Base-by-base conservation (phyloP, 1,140 invertebrate species). In the Zaprionus kolodkinae region DNA sequence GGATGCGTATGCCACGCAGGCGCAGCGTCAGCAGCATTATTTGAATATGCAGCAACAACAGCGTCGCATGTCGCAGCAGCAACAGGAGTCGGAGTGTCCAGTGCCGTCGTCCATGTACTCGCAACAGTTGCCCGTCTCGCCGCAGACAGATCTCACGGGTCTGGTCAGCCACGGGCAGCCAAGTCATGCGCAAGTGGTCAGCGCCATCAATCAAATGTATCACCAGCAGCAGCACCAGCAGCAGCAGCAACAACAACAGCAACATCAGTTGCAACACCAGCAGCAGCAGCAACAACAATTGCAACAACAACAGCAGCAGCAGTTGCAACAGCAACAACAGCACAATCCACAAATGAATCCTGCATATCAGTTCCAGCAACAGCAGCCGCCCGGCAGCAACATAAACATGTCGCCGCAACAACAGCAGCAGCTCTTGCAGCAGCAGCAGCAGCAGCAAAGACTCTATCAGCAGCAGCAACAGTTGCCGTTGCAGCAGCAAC, bases 71-170 rank as follows among this genome's bases (percentile, higher is more conserved):
- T 88, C 89, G 13, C 81, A 90, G 76, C 69, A 84, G 68, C 74
- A 72, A 13, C 71, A 76, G 27, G 80, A 92, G 33, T 72, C 85
- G 0, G 91, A 92, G 17, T 92, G 86, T 57, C 81, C 84, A 0
- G 81, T 92, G 56, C 91, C 87, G 5, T 87, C 85, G 50, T 87
- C 90, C 15, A 91, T 91, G 86, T 91, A 92, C 73, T 88, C 91
- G 62, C 91, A 92, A 56, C 89, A 91, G 72, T 54, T 88, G 69
- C 91, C 88, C 54, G 84, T 92, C 25, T 88, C 91, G 9, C 91
- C 91, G 56, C 91, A 92, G 76, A 91, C 91, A 12, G 91, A 92
- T 65, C 79, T 92, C n/a, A 82, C 86, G 1, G 70, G 76, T 0
- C 48, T 91, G 70, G 79, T 92, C 1, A 92, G 72, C 57, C 91